Evolutionary conservation across 2,888 invertebrate genomes (phyloP).

Genomic region (Drymonia ruficornis): DNA sequence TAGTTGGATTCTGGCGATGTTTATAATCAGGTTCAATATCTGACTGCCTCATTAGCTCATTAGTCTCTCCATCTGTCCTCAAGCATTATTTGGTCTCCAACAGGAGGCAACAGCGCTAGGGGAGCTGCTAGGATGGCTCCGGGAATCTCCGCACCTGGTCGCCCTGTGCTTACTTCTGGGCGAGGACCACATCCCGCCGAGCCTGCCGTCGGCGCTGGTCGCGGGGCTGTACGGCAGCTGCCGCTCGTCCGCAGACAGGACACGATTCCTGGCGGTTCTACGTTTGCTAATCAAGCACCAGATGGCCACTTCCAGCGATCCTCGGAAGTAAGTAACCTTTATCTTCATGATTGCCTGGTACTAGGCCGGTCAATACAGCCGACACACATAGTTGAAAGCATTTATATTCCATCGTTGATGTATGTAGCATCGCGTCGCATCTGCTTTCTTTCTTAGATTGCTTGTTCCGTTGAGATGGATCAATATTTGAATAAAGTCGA

Average conservation of each 20-base stretch:
- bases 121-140: constrained; percentile 77
- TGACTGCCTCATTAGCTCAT: too few relatives aligned
- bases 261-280: constrained; percentile 66
- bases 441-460: too few relatives aligned
- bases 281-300: constrained; percentile 74
- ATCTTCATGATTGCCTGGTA: too few relatives aligned
- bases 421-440: too few relatives aligned
- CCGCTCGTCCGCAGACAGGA: constrained; percentile 61
- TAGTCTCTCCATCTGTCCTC: too few relatives aligned
- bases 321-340: constrained; percentile 71
- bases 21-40: too few relatives aligned
- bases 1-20: too few relatives aligned
- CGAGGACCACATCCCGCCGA: constrained; percentile 71
- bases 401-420: too few relatives aligned
- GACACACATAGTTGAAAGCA: too few relatives aligned
- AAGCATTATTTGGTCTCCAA: neutral
- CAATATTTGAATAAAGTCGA: too few relatives aligned
- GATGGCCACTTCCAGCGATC: constrained; percentile 68
- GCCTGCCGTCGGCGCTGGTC: constrained; percentile 64
- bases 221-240: constrained; percentile 77
- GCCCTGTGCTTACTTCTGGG: constrained; percentile 74
- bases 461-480: too few relatives aligned
- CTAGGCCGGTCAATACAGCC: too few relatives aligned
- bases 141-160: constrained; percentile 76
- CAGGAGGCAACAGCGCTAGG: constrained; percentile 76